Evolutionary conservation across 1,140 invertebrate genomes (phyloP), one percentile per base, ranked within the genome.

Genomic region (Pseudomyrmex concolor): DNA sequence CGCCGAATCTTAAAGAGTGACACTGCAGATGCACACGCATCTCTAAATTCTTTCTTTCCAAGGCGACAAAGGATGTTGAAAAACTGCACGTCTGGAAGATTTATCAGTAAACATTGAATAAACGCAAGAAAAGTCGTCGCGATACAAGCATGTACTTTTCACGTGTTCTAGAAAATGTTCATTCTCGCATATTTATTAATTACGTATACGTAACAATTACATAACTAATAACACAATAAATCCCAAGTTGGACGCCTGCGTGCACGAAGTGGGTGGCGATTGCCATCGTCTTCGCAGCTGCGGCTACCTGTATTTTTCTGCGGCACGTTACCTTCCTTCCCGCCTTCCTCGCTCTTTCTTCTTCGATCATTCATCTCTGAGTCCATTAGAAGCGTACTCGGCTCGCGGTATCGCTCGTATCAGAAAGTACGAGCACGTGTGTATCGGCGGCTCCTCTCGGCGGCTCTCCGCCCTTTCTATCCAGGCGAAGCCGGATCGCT

Each of bases 401-500:
- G 54, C 83, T 68, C 86, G 22, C 63, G 51, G 48, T 88, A 88
- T 88, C 84, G 83, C 62, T 85, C 68, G 63, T 84, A 88, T 88
- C 86, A 83, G 87, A 89, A 89, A 89, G 84, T 83, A 85, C 63
- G 73, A 81, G 71, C 86, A 82, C 86, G 86, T 87, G 86, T 89
- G 84, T 78, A 85, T 82, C 67, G 45, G 62, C 34, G 57, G 25
- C 60, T 59, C 25, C 2, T 55, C 86, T 70, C 81, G 54, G 13
- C 34, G 34, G 4, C 34, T 51, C 86, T 48, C 12, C 51, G 25
- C 64, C 83, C 57, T 62, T 85, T 22, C 84, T 66, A 50, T 63
- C 60, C n/a, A 73, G 62, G 34, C 68, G 67, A 80, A 72, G 73
- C 57, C 71, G 63, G 54, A 84, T 64, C 81, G 73, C 34, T 59